Evolutionary conservation across 2,113 vertebrate genomes (phyloP), one percentile per base, ranked within the genome.

Genomic region (Lepisosteus osseus): DNA sequence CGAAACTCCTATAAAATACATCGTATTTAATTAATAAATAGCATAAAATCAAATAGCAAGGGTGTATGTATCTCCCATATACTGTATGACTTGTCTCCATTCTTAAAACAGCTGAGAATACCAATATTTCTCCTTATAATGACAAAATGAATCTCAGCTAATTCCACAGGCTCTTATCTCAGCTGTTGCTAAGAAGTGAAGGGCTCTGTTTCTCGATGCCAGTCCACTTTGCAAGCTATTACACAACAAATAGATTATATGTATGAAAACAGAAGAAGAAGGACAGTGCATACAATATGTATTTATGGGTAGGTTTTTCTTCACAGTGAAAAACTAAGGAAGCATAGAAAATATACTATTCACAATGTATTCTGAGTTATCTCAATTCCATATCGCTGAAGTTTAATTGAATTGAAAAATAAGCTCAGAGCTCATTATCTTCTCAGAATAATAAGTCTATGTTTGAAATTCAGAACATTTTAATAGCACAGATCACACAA

Each of bases 391-490:
- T 54, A 54, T 54, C 54, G 12, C 54, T 59, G n/a, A 13, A 4
- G 11, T 59, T 12, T 59, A 59, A 8, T 59, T 59, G 7, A 59
- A 59, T 12, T 59, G 2, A 14, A 59, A 12, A 64, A 44, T 54
- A 72, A 72, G 70, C 70, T 64, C 55, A 12, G 64, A 72, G 64
- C 54, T 72, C 62, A 72, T 72, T 72, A 82, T 79, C 67, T 17
- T 41, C 14, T 73, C 74, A 81, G 61, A 67, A 71, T 76, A 80
- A 83, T 85, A 66, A 73, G 63, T 80, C 86, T 70, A 77, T 71
- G 69, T 70, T 69, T 70, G 82, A 77, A 80, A 29, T 78, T 77
- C 72, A 66, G 79, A 85, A 61, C 78, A 57, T 67, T 15, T 68
- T 79, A 55, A 77, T 8, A 64, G 72, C 62, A 43, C 57, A 41